Base-by-base conservation (phyloP, 2,888 invertebrate species). In the Axea sp. region DNA sequence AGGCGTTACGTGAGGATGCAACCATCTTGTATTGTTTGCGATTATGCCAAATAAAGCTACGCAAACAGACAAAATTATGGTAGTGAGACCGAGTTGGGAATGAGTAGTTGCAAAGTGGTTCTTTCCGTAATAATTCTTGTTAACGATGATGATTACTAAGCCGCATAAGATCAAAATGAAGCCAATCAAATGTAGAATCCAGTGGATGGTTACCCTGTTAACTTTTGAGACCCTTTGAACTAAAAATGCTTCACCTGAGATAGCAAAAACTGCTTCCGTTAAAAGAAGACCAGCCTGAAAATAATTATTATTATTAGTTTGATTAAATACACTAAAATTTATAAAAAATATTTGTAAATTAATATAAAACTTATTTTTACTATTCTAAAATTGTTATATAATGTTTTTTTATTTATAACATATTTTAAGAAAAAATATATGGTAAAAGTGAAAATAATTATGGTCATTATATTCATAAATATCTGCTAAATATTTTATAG, bases 161-260 rank as follows among this genome's bases (percentile, higher is more conserved):
- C 86, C 86, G 24, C 80, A 76, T 0, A 80, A 28, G 22, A 86
- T 43, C 0, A 87, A 28, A 3, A 14, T 2, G 0, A 87, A 55
- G 1, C 87, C 87, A 0, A 77, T 17, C 0, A 77, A 31, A 41
- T 85, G 80, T 2, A 86, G 72, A 12, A 85, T 76, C 86, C 86
- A 87, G 73, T 87, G 87, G 7, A 84, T 49, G 1, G 80, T 84
- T 2, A 86, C 74, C 3, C 87, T 78, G 17, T 68, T 80, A 0
- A 49, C 5, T 14, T 84, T 77, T 1, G 82, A 65, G 1, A 86
- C 1, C 31, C 78, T 81, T 19, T 77, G 76, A 2, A 74, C 67
- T n/a, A 83, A 12, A 55, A 79, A 78, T 0, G 83, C 79, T 28
- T 87, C 87, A 6, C 87, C 87, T 12, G 86, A 86, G 24, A 87